A percentile compares a stretch with the other conserved stretches of the same genome.
phyloP scores from a whole-genome alignment of 2,888 invertebrate species.

The Athalia cordata region DNA sequence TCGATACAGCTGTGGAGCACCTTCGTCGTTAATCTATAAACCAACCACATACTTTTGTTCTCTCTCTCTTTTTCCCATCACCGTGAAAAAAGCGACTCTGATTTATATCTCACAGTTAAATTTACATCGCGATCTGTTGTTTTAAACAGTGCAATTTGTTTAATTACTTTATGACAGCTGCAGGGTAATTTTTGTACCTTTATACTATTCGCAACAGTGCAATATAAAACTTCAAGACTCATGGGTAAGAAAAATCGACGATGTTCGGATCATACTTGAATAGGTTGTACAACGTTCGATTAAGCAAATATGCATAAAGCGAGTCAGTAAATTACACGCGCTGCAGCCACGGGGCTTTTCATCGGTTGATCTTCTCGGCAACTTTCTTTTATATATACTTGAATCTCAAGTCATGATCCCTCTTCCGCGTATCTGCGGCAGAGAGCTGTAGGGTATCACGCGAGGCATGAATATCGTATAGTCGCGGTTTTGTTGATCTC shows the following conservation, averaged over 20 bases:
- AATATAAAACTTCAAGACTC: too few species aligned
- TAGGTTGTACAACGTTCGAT: not conserved
- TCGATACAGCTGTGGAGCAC: conserved; percentile 14
- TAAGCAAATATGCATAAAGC: not conserved
- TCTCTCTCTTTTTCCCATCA: not conserved
- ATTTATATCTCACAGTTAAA: too few species aligned
- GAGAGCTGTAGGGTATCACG: not conserved
- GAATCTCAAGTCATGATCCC: not conserved
- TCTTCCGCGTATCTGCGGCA: conserved; percentile 3
- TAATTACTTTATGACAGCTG: too few species aligned
- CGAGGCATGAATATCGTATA: not conserved
- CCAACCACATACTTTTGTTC: not conserved
- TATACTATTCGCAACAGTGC: too few species aligned
- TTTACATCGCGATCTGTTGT: too few species aligned
- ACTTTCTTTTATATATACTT: conserved; percentile 16
- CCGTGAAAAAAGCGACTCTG: too few species aligned
- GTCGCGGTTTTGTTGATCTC: not conserved
- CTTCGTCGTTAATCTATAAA: not conserved
- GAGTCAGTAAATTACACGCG: too few species aligned
- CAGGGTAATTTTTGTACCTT: too few species aligned
- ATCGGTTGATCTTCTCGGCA: not conserved
- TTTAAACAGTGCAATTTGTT: too few species aligned
- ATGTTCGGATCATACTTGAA: not conserved
- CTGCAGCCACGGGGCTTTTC: not conserved
- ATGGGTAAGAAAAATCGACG: too few species aligned